These are phyloP conservation scores for Neopelma chrysocephalum DNA, from an alignment of 2,797 vertebrate genomes.

Conservation along the genomic window DNA sequence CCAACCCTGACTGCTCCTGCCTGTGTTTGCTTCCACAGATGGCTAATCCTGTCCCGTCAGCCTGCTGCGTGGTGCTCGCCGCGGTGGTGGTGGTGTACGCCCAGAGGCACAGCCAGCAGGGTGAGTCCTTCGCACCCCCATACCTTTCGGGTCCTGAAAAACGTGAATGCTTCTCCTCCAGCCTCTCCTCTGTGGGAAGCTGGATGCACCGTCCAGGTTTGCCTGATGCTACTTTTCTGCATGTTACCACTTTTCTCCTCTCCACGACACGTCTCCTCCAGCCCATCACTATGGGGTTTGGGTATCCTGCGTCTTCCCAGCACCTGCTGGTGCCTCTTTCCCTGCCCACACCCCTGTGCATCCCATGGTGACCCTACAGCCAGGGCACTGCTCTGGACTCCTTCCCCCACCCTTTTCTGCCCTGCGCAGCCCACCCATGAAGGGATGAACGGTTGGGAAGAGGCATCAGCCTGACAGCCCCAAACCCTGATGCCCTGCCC, in stretches of 20 bases:
- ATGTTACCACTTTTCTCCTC: background rate
- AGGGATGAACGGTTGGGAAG: background rate
- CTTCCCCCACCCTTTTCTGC: background rate
- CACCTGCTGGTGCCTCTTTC: rapidly evolving
- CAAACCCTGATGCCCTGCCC: rapidly evolving
- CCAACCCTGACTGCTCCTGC: slow-evolving; percentile 1
- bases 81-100: slow-evolving; percentile 88
- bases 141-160: background rate
- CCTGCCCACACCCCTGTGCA: background rate
- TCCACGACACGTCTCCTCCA: background rate
- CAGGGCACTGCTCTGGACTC: background rate
- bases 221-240: background rate
- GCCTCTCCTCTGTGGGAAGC: background rate
- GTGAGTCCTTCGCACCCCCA: slow-evolving; percentile 79
- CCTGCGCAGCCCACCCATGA: background rate
- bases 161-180: background rate
- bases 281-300: background rate
- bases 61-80: slow-evolving; percentile 91
- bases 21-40: slow-evolving; percentile 85
- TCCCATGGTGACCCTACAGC: background rate
- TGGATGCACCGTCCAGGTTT: rapidly evolving
- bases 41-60: slow-evolving; percentile 89
- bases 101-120: slow-evolving; percentile 91
- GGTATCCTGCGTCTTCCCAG: background rate
- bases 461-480: background rate